Conservation (phyloP, 2,888 invertebrate species). For the Rhodophaea formosa region DNA sequence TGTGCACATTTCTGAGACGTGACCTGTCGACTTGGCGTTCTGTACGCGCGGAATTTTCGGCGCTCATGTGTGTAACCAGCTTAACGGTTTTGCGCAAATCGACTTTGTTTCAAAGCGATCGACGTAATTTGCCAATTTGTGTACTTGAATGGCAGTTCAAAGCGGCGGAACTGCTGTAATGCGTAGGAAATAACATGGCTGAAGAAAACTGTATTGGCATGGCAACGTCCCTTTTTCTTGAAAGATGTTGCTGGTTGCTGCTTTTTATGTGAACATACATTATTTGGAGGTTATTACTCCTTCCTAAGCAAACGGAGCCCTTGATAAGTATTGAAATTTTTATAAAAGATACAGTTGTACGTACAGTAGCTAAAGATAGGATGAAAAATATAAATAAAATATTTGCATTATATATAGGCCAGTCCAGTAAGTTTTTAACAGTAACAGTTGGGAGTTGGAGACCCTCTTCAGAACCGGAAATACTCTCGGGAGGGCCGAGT, state of each 20-base stretch:
- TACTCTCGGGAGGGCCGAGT: too few species aligned
- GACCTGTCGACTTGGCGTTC: constrained; percentile 33
- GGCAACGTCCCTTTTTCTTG: background rate
- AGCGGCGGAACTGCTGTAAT: constrained; percentile 13
- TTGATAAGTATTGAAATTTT: too few species aligned
- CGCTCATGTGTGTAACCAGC: constrained; percentile 23
- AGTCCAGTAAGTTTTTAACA: too few species aligned
- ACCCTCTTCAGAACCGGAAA: too few species aligned
- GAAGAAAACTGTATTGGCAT: constrained; percentile 5
- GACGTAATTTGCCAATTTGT: constrained; percentile 16
- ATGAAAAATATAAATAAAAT: too few species aligned
- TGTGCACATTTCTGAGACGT: constrained; percentile 37
- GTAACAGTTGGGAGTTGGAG: too few species aligned
- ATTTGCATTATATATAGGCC: too few species aligned
- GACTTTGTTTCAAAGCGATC: constrained; percentile 21
- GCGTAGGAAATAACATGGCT: constrained; percentile 13
- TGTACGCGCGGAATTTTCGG: constrained; percentile 22
- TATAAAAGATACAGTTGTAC: too few species aligned
- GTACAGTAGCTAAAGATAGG: too few species aligned
- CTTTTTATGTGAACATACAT: background rate
- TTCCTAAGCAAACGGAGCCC: background rate
- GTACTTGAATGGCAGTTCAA: constrained; percentile 14
- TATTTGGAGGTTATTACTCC: background rate
- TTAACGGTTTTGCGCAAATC: constrained; percentile 21
- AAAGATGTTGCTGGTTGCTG: background rate